Conservation (phyloP, 1,140 invertebrate species). For the Trissolcus basalis region DNA sequence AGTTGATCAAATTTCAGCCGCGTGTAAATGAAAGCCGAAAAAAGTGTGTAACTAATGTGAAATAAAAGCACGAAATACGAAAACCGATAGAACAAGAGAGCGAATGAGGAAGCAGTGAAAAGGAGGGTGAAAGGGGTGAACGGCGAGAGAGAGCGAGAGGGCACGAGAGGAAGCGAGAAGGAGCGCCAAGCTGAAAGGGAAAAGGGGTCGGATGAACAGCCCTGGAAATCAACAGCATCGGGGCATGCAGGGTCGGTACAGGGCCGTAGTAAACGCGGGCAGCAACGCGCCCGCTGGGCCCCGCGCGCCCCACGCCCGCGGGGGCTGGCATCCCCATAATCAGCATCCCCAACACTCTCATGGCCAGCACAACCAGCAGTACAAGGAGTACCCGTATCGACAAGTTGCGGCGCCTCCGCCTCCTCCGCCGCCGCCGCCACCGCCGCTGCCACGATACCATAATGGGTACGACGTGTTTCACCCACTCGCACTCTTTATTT, state of each 20-base stretch:
- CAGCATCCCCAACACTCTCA: conserved; percentile 66
- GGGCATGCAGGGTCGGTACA: conserved; percentile 70
- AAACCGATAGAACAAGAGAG: conserved; percentile 29
- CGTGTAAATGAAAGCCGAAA: conserved; percentile 24
- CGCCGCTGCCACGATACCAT: conserved; percentile 64
- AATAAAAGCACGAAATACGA: conserved; percentile 31
- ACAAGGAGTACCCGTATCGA: conserved; percentile 73
- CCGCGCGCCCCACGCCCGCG: conserved; percentile 52
- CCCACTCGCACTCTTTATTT: conserved; percentile 37
- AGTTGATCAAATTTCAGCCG: conserved; percentile 30
- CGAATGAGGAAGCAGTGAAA: conserved; percentile 32
- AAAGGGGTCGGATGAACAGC: conserved; percentile 66
- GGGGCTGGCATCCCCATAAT: conserved; percentile 67
- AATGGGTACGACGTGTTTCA: conserved; percentile 65
- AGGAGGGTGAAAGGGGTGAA: conserved; percentile 39
- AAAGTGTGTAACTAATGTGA: conserved; percentile 35
- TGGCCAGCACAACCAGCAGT: conserved; percentile 66
- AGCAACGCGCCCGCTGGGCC: conserved; percentile 60
- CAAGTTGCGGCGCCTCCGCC: conserved; percentile 67
- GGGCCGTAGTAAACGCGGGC: conserved; percentile 58
- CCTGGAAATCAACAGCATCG: conserved; percentile 71
- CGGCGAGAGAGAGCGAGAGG: conserved; percentile 16
- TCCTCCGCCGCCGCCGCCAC: conserved; percentile 46
- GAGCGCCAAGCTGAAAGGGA: conserved; percentile 25
- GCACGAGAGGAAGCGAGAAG: conserved; percentile 12